Conservation (phyloP, 2,888 invertebrate genomes). For the Cotesia congregata region DNA sequence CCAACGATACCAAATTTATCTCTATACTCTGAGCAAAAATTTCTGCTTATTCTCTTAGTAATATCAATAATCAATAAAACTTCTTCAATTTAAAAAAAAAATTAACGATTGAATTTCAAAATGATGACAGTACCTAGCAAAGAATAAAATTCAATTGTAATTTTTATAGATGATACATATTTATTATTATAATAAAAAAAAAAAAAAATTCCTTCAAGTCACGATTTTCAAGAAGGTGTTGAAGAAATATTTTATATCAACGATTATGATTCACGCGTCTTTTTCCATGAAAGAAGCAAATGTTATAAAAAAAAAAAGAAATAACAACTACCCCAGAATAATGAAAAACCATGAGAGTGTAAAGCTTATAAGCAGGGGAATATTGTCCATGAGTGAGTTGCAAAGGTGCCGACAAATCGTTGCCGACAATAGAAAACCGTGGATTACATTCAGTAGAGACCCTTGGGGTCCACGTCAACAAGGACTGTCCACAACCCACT, state of each 20-base stretch:
- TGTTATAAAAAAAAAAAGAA: conserved; percentile 36
- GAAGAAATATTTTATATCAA: conserved; percentile 35
- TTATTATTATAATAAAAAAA: neutral
- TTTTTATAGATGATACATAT: no score
- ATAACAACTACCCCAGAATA: conserved; percentile 28
- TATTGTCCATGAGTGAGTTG: conserved; percentile 43
- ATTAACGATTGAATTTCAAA: no score
- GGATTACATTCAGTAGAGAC: conserved; percentile 22
- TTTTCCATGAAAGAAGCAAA: conserved; percentile 16
- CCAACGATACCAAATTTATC: no score
- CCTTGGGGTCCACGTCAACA: conserved; percentile 39
- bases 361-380: conserved; percentile 11
- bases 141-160: no score
- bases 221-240: conserved; percentile 44
- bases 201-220: conserved; percentile 38
- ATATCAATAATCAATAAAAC: no score
- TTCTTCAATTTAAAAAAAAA: no score
- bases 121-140: no score
- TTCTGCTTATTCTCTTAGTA: no score
- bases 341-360: neutral
- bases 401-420: conserved; percentile 50
- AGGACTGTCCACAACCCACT: conserved; percentile 55
- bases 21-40: no score
- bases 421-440: conserved; percentile 44
- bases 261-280: conserved; percentile 25